Evolutionary conservation across 2,113 vertebrate genomes (phyloP), one percentile per base, ranked within the genome.

Genomic region (Suricata suricatta): DNA sequence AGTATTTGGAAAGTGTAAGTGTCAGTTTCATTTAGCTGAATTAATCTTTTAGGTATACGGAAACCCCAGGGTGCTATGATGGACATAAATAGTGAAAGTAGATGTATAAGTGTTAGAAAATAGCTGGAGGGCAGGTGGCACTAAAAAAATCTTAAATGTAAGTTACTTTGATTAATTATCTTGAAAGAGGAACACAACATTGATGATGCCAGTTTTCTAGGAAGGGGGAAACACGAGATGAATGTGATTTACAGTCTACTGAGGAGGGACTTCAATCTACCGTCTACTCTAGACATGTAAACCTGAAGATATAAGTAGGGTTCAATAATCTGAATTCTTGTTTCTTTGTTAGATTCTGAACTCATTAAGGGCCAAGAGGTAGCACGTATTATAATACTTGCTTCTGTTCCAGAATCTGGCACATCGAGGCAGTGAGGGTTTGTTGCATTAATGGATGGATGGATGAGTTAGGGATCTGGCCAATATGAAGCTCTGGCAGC

Each of bases 121-220:
- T 69, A 9, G 25, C 19, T 0, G 15, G 25, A 29, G 16, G 41
- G 41, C 6, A 5, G 2, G 1, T 3, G 5, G 10, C 44, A 41
- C 2, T 83, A 2, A 64, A 50, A n/a, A 25, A 57, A 35, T 0
- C 0, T 79, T 35, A 66, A 47, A 69, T 83, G 25, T 38, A 88
- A 93, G 50, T 50, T 50, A 77, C 3, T 90, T 96, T 94, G 21
- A 87, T 57, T 81, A 60, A 87, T 57, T 81, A 60, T 41, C n/a
- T 25, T 88, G 44, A 96, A 81, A 82, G 38, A 79, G 2, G 7
- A 88, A 52, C 13, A 35, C 21, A 94, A 19, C 1, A 89, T 77
- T 89, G 19, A 29, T 54, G 52, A 83, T 64, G 31, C 11, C 5
- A 57, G 72, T 89, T 76, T 93, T 88, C 50, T 91, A 64, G 15